These are phyloP conservation scores for Agriopis aurantiaria DNA, from an alignment of 2,888 invertebrate species.

Conservation along the genomic window DNA sequence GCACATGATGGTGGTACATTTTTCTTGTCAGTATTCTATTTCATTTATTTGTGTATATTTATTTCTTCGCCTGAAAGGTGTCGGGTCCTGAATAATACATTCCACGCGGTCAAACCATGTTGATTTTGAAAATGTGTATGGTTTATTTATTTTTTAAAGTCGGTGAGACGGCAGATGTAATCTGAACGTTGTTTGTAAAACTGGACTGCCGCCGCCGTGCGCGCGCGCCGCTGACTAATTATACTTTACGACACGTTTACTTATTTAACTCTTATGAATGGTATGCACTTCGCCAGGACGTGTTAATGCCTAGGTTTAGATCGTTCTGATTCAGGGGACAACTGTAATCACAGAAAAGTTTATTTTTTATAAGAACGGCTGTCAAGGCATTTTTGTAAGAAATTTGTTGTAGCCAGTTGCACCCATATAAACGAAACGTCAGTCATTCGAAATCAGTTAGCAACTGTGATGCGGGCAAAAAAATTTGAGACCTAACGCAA, in stretches of 20 bases:
- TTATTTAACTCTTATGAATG: slow-evolving; percentile 41
- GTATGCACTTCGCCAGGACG: slow-evolving; percentile 14
- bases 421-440: too few relatives aligned
- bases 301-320: slow-evolving; percentile 42
- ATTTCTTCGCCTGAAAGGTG: slow-evolving; percentile 83
- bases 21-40: slow-evolving; percentile 51
- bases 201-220: slow-evolving; percentile 59
- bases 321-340: slow-evolving; percentile 76
- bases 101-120: slow-evolving; percentile 84
- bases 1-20: slow-evolving; percentile 47
- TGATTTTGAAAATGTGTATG: slow-evolving; percentile 62
- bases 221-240: slow-evolving; percentile 34
- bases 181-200: slow-evolving; percentile 76
- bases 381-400: too few relatives aligned
- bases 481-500: too few relatives aligned
- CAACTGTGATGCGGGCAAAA: too few relatives aligned
- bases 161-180: slow-evolving; percentile 66
- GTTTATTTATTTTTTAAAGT: slow-evolving; percentile 37
- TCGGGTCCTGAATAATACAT: slow-evolving; percentile 82
- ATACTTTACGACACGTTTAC: slow-evolving; percentile 23
- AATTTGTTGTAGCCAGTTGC: too few relatives aligned
- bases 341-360: too few relatives aligned
- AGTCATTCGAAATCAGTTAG: too few relatives aligned
- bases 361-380: too few relatives aligned
- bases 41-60: slow-evolving; percentile 64